Evolutionary conservation across 2,888 invertebrate genomes (phyloP), one percentile per base, ranked within the genome.

Genomic region (Drosophila tanythrix): DNA sequence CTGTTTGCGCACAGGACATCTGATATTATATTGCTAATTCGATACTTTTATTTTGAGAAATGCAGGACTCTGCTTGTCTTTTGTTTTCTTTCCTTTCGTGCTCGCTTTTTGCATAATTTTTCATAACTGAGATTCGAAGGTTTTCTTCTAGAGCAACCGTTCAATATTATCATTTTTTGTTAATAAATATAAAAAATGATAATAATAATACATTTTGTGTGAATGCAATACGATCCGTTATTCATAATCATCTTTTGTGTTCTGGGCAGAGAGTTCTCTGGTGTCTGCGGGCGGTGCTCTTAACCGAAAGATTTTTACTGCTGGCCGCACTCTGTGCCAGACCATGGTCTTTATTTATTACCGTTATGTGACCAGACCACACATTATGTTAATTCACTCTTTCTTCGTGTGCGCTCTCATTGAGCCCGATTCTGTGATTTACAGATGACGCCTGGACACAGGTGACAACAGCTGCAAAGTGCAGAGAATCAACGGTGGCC

Each of bases 21-120:
- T 83, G 91, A 91, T 91, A 91, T 90, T 91, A 91, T 91, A 91
- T 88, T 84, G 91, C 90, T 91, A 91, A 91, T 89, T 91, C 88
- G 91, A 91, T 91, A 91, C 91, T 91, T 91, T 91, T 81, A 86
- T 80, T 77, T 88, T 76, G 51, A 71, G 76, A 55, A 70, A 79
- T 65, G 58, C 75, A 68, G 69, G 59, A 65, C 57, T 55, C 46
- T 48, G 36, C 56, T 15, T 36, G 51, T 51, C 58, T 76, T 67
- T 75, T 67, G 58, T 69, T 63, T 48, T 27, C 46, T 25, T 46
- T 25, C 3, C 15, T 50, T 56, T 55, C 57, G 66, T 70, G 53
- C 43, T 57, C 68, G 51, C 58, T 56, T 63, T 71, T 75, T 78
- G 57, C 88, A 83, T 81, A 88, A 79, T 78, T 82, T 75, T 82